Percentiles rank a stretch among this genome's conserved stretches.
These are phyloP conservation scores for Chrysochloris asiatica DNA, from an alignment of 2,113 vertebrate species.

Conservation along the genomic window DNA sequence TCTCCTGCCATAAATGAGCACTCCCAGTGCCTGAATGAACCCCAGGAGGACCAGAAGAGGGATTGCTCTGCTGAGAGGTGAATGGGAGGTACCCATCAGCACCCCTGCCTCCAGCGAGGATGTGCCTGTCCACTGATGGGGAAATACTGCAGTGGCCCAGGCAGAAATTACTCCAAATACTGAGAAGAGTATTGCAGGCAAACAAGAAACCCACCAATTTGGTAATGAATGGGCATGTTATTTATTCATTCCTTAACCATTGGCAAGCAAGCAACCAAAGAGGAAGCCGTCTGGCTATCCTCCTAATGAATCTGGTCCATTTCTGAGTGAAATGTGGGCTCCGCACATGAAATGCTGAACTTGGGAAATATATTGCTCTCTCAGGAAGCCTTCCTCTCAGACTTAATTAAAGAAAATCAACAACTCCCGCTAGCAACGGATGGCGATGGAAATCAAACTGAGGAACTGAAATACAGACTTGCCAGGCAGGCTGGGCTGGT, in stretches of 20 bases:
- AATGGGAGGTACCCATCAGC: not conserved
- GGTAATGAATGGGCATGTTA: slow-evolving; percentile 62
- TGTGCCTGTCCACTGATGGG: not conserved
- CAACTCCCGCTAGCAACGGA: slow-evolving; percentile 49
- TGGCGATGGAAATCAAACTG: slow-evolving; percentile 65
- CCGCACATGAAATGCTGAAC: slow-evolving; percentile 73
- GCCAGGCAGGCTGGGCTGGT: not conserved
- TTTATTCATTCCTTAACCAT: slow-evolving; percentile 71
- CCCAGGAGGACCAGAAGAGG: slow-evolving; percentile 19
- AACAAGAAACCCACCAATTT: slow-evolving; percentile 53
- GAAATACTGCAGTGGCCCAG: not conserved
- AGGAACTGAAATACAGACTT: slow-evolving; percentile 56
- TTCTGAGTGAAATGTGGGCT: slow-evolving; percentile 50
- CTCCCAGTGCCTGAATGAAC: not conserved
- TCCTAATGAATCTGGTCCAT: slow-evolving; percentile 66
- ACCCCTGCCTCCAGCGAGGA: not conserved
- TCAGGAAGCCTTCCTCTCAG: slow-evolving; percentile 46
- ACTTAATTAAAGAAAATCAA: slow-evolving; percentile 80
- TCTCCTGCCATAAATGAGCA: slow-evolving; percentile 35
- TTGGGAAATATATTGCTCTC: slow-evolving; percentile 65
- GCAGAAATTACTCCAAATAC: slow-evolving; percentile 5
- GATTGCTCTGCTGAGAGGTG: slow-evolving; percentile 52
- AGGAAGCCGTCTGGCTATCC: slow-evolving; percentile 60
- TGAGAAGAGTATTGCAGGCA: slow-evolving; percentile 26
- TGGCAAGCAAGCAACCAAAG: slow-evolving; percentile 65